phyloP scores from a whole-genome alignment of 2,113 vertebrate genomes.

The Coracopsis vasa region DNA sequence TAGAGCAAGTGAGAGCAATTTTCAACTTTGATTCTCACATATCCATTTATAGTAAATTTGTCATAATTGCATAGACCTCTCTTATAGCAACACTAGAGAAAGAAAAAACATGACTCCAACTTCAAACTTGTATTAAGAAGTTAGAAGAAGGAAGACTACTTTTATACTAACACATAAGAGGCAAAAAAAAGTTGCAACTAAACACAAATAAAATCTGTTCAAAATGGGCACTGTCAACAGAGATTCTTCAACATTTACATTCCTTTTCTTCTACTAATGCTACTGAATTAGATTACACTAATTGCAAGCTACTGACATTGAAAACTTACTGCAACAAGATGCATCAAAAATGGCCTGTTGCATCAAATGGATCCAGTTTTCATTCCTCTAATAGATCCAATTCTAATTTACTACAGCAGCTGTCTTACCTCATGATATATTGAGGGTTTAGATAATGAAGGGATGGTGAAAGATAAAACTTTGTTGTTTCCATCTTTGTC shows the following conservation, averaged over 20 bases:
- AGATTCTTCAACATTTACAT: neutral
- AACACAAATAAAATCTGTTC: neutral
- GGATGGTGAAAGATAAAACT: slow-evolving; percentile 95
- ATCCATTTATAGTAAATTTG: neutral
- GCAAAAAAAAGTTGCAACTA: neutral
- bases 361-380: slow-evolving; percentile 7
- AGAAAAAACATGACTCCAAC: neutral
- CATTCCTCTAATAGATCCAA: slow-evolving; percentile 10
- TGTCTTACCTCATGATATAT: slow-evolving; percentile 95
- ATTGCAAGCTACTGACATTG: neutral
- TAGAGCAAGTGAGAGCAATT: neutral
- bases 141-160: neutral
- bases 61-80: neutral
- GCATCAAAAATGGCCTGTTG: neutral
- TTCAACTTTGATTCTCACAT: neutral
- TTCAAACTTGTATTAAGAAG: neutral
- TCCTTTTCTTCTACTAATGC: neutral
- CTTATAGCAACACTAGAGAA: neutral
- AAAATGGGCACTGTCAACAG: neutral
- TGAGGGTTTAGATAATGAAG: slow-evolving; percentile 95
- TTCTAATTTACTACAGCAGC: neutral
- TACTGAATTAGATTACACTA: neutral
- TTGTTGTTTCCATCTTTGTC: slow-evolving; percentile 98
- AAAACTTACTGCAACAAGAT: slow-evolving; percentile 15
- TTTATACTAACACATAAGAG: neutral